Base-by-base conservation (phyloP, 2,888 invertebrate species). In the Eumerus sabulonum region DNA sequence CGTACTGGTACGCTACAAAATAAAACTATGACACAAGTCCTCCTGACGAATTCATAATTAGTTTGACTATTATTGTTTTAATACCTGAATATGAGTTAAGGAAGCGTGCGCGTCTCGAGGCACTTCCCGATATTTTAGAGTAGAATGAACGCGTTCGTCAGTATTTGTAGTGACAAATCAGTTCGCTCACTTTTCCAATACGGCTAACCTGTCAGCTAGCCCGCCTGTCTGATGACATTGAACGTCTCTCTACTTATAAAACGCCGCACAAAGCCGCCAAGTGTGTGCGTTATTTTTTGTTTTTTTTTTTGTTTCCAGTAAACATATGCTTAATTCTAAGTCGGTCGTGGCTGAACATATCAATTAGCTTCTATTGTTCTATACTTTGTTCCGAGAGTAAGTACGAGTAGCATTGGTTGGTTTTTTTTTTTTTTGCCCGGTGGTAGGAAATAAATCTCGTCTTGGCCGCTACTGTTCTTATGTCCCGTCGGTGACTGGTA, bases 301-400 rank as follows among this genome's bases (percentile, higher is more conserved):
- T 27, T 27, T 27, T 27, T 27, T 76, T 50, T 62, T 68, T 63
- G 53, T 53, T 73, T 73, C 67, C 63, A 77, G 76, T 72, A 50
- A 64, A 76, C 72, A 62, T 73, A 68, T 63, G 73, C 73, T 79
- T 74, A 74, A 64, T 79, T 74, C 73, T 74, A 79, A 73, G 63
- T 59, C 50, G 73, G 60, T 68, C 68, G 73, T 77, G 72, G 51
- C 53, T 68, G 59, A 56, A 79, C 73, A 79, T 79, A 74, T 70
- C 74, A 79, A 79, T 79, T 79, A 79, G 74, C 13, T 68, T 44
- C 59, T 74, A 63, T 74, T 74, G 68, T 79, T 74, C 60, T 68
- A 63, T 79, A 27, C 27, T 27, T 7, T 27, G 27, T 27, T 27
- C 27, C 27, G 27, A 27, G 27, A 48, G 73, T 45, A 73, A 73